These are phyloP conservation scores for Syngnathus typhle DNA, from an alignment of 2,113 vertebrate species.

Conservation along the genomic window DNA sequence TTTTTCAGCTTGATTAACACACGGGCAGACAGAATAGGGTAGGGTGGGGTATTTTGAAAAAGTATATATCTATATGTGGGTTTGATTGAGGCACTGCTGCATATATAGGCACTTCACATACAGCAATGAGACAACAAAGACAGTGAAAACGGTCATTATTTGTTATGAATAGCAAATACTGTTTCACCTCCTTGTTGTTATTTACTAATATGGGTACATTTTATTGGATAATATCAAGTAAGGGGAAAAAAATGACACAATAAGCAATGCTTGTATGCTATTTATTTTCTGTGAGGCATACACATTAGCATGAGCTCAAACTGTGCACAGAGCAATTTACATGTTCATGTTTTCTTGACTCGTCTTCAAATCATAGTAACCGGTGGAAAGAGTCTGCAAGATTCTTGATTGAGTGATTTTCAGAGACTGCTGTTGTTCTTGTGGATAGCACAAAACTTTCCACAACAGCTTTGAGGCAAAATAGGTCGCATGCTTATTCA, in stretches of 20 bases:
- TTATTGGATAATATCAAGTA: not conserved
- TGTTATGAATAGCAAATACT: too few species aligned
- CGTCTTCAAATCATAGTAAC: conserved; percentile 57
- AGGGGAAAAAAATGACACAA: not conserved
- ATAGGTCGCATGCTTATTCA: not conserved
- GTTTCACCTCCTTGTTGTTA: too few species aligned
- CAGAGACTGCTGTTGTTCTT: not conserved
- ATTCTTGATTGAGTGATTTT: not conserved
- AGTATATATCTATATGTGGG: too few species aligned
- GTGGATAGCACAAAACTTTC: not conserved
- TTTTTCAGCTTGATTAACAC: too few species aligned
- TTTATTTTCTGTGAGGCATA: conserved; percentile 71
- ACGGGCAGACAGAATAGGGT: too few species aligned
- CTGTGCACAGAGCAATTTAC: conserved; percentile 59
- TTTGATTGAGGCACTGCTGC: too few species aligned
- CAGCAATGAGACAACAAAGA: too few species aligned
- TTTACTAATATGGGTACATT: not conserved
- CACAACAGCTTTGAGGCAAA: conserved; percentile 13
- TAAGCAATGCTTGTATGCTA: conserved; percentile 54
- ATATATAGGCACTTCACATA: too few species aligned
- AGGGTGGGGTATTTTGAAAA: too few species aligned
- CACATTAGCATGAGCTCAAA: conserved; percentile 61
- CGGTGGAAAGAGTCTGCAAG: conserved; percentile 14
- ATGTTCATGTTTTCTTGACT: conserved; percentile 39
- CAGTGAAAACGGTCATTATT: too few species aligned